These are phyloP conservation scores for Rhinatrema bivittatum DNA, from an alignment of 2,797 vertebrate genomes.

Conservation along the genomic window DNA sequence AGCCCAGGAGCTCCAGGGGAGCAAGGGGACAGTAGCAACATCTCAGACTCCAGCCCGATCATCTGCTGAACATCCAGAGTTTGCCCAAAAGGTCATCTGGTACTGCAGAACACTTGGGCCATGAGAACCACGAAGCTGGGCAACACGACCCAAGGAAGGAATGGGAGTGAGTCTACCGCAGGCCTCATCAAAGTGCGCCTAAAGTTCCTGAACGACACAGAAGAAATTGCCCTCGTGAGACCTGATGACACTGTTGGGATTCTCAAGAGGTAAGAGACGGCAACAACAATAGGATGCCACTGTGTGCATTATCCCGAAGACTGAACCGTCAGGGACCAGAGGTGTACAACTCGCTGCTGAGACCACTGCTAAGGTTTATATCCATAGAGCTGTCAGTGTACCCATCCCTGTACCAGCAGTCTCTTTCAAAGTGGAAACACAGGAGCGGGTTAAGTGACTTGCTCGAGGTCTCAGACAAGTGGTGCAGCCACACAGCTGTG, in stretches of 20 bases:
- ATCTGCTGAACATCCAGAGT: conserved; percentile 67
- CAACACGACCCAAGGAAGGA: neutral
- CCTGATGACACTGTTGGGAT: conserved; percentile 83
- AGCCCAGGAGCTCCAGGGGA: conserved; percentile 14
- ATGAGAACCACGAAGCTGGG: neutral
- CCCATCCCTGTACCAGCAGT: too few relatives aligned
- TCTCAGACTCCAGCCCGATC: conserved; percentile 55
- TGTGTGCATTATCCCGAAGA: too few relatives aligned
- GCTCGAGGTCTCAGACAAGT: too few relatives aligned
- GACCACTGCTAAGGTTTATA: fast-evolving
- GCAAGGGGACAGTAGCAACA: conserved; percentile 40
- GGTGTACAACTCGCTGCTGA: too few relatives aligned
- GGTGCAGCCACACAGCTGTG: too few relatives aligned
- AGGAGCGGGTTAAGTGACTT: too few relatives aligned
- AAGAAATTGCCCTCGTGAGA: conserved; percentile 78
- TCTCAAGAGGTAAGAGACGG: conserved; percentile 84
- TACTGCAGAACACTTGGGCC: neutral
- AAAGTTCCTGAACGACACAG: conserved; percentile 91
- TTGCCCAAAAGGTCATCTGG: conserved; percentile 47
- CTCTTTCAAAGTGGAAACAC: too few relatives aligned
- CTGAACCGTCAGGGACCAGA: too few relatives aligned
- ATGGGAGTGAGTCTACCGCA: conserved; percentile 9
- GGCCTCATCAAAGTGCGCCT: conserved; percentile 76
- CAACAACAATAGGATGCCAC: too few relatives aligned
- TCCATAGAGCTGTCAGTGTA: too few relatives aligned